Base-by-base conservation (phyloP, 1,140 invertebrate genomes). In the Stegodyphus dumicola region DNA sequence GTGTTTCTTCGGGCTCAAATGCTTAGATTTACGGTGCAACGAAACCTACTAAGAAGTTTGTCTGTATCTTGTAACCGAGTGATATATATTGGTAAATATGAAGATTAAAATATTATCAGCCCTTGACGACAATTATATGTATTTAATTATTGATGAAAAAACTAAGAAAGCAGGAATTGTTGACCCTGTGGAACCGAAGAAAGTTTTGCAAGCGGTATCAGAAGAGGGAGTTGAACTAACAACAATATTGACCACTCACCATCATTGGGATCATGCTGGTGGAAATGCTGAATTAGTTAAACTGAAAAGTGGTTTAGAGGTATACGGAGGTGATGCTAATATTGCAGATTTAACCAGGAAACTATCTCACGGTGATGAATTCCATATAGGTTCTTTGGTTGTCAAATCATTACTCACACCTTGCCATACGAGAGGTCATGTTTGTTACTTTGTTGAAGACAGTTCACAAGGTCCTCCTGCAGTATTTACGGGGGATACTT, bases 231-330 rank as follows among this genome's bases (percentile, higher is more conserved):
- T 95, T 0, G 94, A 94, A 70, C 90, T 99, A 5, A 97, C 93
- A 7, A 95, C 94, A 88, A 93, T 99, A 54, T 91, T 99, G 54
- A 99, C 97, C 6, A 99, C 98, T 7, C 98, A 99, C 92, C 98
- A 99, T 92, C 98, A 99, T 90, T 99, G 78, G 77, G 98, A 99
- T 92, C 98, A 99, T 93, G 96, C 97, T 53, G 96, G 97, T 74
- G 98, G 98, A 53, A 99, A 99, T 93, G 92, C 94, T 86, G 93
- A 95, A 74, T 89, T 99, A n/a, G 92, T 94, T 0, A 93, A 94
- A 88, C 89, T 93, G 69, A 91, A 91, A 6, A 65, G 69, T 17
- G 64, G 70, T n/a, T 88, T 96, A 10, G 88, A 92, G 88, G 93
- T 97, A 0, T 95, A 93, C 89, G 98, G 98, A 9, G 97, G 97